A percentile compares a stretch with the other conserved stretches of the same genome.
These are phyloP conservation scores for Hormaphis cornu DNA, from an alignment of 1,140 invertebrate genomes.

Conservation along the genomic window DNA sequence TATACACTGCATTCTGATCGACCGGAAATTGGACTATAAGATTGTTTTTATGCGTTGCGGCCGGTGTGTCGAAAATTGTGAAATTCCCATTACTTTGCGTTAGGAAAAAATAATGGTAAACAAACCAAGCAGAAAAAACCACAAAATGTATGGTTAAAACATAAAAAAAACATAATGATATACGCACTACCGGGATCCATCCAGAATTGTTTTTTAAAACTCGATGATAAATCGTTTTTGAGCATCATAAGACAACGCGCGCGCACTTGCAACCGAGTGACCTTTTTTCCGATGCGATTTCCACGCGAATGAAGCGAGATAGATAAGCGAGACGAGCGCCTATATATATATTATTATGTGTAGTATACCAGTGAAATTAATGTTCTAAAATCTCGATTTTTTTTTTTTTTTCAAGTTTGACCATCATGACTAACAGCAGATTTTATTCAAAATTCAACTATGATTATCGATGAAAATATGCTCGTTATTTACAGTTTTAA, in stretches of 20 bases:
- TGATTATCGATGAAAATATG: not conserved
- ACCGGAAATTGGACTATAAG: not conserved
- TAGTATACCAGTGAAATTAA: not conserved
- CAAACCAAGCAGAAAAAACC: too few relatives aligned
- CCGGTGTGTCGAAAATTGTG: not conserved
- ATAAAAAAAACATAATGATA: too few relatives aligned
- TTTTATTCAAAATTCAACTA: not conserved
- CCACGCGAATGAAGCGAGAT: not conserved
- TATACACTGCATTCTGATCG: not conserved
- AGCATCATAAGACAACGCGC: not conserved
- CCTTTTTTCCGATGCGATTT: not conserved
- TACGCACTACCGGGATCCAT: not conserved
- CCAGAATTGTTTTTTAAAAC: not conserved
- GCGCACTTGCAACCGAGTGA: not conserved
- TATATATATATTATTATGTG: too few relatives aligned
- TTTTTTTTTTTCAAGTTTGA: not conserved
- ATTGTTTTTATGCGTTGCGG: not conserved
- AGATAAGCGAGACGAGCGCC: not conserved
- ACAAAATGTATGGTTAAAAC: not conserved
- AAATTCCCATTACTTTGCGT: conserved; percentile 4
- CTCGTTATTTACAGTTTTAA: too few relatives aligned
- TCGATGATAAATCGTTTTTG: conserved; percentile 11
- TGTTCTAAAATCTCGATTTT: not conserved
- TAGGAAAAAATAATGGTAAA: too few relatives aligned
- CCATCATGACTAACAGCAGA: not conserved